Conservation (phyloP, 1,140 invertebrate genomes). For the Pogonomyrmex barbatus region DNA sequence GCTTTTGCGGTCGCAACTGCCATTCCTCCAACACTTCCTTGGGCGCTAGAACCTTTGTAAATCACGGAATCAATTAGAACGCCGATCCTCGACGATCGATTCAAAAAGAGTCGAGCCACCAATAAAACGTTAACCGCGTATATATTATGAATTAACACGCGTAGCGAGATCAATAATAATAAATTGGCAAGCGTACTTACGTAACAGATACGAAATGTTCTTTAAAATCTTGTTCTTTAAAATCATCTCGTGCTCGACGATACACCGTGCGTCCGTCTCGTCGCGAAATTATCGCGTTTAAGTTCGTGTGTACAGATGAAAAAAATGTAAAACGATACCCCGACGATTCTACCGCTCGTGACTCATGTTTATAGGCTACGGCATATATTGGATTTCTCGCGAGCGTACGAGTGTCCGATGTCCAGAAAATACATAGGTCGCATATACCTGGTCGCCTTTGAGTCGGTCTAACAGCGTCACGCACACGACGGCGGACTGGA, state of each 20-base stretch:
- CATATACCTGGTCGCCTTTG: conserved; percentile 95
- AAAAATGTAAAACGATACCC: neutral
- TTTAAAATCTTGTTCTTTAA: neutral
- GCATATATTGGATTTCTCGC: neutral
- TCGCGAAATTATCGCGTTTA: neutral
- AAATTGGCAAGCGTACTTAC: neutral
- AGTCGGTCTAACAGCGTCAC: conserved; percentile 97
- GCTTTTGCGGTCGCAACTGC: conserved; percentile 95
- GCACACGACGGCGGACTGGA: conserved; percentile 96
- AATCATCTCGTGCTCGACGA: neutral
- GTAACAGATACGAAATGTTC: neutral
- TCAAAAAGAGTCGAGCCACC: neutral
- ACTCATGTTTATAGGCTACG: neutral
- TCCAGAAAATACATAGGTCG: neutral
- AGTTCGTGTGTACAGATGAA: neutral
- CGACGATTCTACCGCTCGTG: neutral
- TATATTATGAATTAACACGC: neutral
- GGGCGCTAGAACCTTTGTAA: conserved; percentile 91
- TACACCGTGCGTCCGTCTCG: neutral
- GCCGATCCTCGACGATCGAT: neutral
- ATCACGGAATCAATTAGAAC: conserved; percentile 13
- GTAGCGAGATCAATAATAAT: neutral
- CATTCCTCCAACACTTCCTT: conserved; percentile 97
- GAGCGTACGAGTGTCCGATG: neutral
- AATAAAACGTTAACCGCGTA: neutral